Conservation (phyloP, 2,113 vertebrate genomes). For the Sinocyclocheilus maitianheensis region DNA sequence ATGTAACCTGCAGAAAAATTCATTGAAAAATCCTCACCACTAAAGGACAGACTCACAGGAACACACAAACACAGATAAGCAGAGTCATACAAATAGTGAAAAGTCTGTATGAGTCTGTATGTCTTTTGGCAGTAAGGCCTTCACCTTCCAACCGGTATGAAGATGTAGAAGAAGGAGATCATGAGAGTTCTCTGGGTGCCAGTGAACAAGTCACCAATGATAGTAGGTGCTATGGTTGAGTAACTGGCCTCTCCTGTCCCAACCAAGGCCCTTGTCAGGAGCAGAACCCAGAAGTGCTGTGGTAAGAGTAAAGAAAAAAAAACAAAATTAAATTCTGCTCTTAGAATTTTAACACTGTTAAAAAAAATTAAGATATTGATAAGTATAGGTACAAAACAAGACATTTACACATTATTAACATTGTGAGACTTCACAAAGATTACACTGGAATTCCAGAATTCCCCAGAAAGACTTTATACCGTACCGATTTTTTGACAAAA, state of each 20-base stretch:
- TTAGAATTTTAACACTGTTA: no score
- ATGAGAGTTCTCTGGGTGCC: conserved; percentile 77
- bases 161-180: conserved; percentile 89
- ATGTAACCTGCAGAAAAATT: background rate
- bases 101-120: background rate
- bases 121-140: conserved; percentile 33
- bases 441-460: background rate
- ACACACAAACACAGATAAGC: background rate
- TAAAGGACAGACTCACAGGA: background rate
- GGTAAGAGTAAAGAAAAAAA: conserved; percentile 39
- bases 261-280: conserved; percentile 81
- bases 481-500: conserved; percentile 78
- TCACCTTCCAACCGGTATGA: conserved; percentile 91
- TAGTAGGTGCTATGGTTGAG: conserved; percentile 87
- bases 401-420: background rate
- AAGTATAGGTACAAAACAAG: background rate
- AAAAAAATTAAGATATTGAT: background rate
- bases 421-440: background rate
- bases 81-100: background rate
- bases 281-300: conserved; percentile 85
- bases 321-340: background rate
- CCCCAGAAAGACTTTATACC: background rate
- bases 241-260: conserved; percentile 88
- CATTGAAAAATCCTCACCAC: background rate
- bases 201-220: conserved; percentile 87